Conservation (phyloP, 2,888 invertebrate species). For the Cyclophora albipunctata region DNA sequence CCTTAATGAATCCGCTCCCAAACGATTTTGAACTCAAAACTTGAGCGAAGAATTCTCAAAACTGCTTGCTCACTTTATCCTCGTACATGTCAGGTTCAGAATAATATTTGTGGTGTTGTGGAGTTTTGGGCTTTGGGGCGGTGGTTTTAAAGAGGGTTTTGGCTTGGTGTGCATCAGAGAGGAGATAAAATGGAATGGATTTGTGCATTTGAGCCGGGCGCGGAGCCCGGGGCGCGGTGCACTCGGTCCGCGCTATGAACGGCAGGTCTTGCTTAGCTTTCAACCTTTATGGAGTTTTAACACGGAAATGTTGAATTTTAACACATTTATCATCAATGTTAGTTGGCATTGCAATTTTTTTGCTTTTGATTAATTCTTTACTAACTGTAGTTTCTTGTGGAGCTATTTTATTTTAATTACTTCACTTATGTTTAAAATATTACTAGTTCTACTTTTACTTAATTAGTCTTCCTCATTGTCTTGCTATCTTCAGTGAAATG, state of each 20-base stretch:
- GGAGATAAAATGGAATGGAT: constrained; percentile 69
- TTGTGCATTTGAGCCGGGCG: constrained; percentile 65
- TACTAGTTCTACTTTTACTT: no score
- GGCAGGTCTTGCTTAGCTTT: constrained; percentile 17
- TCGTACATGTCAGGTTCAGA: constrained; percentile 46
- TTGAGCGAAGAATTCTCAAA: constrained; percentile 31
- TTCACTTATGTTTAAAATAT: no score
- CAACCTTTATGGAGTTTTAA: constrained; percentile 12
- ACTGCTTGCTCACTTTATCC: constrained; percentile 34
- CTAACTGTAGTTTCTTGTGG: no score
- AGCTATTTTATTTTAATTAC: no score
- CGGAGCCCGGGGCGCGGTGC: constrained; percentile 14
- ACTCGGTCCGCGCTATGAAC: constrained; percentile 14
- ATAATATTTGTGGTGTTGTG: constrained; percentile 28
- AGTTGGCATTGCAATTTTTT: no score
- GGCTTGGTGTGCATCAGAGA: constrained; percentile 26
- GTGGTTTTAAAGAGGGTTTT: constrained; percentile 24
- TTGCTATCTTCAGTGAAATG: no score
- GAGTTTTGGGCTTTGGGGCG: constrained; percentile 27
- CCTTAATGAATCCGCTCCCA: constrained; percentile 40
- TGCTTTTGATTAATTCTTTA: no score
- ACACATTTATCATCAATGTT: neutral
- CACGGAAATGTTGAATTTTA: constrained; percentile 11
- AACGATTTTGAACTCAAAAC: constrained; percentile 41
- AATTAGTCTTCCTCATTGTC: no score